phyloP scores from a whole-genome alignment of 2,797 vertebrate species.

The Fistularia commersonii region DNA sequence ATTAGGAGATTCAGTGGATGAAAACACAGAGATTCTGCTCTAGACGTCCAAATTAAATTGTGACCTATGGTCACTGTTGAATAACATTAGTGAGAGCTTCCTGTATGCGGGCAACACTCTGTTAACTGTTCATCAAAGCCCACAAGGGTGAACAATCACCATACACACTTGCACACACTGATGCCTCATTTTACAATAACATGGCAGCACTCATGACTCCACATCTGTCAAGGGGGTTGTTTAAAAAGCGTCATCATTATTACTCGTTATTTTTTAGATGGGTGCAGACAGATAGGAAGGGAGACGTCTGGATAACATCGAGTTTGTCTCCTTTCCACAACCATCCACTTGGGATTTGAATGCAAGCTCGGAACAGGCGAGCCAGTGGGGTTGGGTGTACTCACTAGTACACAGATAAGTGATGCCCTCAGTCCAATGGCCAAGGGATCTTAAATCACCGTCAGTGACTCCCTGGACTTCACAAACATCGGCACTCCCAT shows the following conservation, averaged over 20 bases:
- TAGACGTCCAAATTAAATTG: constrained; percentile 82
- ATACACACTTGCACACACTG: constrained; percentile 48
- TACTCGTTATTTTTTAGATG: constrained; percentile 82
- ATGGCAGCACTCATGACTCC: constrained; percentile 68
- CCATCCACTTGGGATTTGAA: constrained; percentile 38
- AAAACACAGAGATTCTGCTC: constrained; percentile 72
- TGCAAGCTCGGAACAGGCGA: constrained; percentile 7
- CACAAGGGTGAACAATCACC: constrained; percentile 74
- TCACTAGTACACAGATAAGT: constrained; percentile 78
- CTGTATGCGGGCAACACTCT: constrained; percentile 83
- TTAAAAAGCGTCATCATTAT: constrained; percentile 92
- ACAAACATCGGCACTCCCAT: constrained; percentile 72
- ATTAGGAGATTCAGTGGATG: constrained; percentile 64
- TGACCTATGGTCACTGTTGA: constrained; percentile 84
- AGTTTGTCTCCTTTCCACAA: constrained; percentile 43
- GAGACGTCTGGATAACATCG: constrained; percentile 87
- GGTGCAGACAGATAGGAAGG: constrained; percentile 50
- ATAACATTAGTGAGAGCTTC: constrained; percentile 84
- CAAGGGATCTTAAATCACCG: constrained; percentile 81
- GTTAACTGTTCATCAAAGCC: constrained; percentile 81
- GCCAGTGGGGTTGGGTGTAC: constrained; percentile 14
- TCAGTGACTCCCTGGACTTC: constrained; percentile 62
- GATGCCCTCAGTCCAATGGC: constrained; percentile 69
- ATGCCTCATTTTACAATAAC: constrained; percentile 68
- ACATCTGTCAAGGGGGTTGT: constrained; percentile 86